Base-by-base conservation (phyloP, 2,113 vertebrate species). In the Hassar affinis region DNA sequence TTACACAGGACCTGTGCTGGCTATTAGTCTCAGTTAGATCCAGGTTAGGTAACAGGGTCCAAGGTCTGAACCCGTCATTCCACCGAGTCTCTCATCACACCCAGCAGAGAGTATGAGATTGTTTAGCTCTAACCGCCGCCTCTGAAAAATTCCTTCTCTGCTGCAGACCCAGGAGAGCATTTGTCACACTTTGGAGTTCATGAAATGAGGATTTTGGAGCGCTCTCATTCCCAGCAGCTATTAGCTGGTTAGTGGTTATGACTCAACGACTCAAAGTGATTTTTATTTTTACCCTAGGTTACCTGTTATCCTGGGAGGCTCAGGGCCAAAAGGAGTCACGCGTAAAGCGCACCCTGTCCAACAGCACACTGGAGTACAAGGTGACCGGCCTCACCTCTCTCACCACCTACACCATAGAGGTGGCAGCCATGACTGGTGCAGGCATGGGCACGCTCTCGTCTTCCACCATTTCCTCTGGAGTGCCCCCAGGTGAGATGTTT, bases 391-490 rank as follows among this genome's bases (percentile, higher is more conserved):
- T 99, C 56, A 94, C 96, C 0, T 95, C 97, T 8, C 97, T 97
- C 88, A 99, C 98, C 66, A 93, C 92, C 10, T 99, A 99, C 91
- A 95, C 92, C 0, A 94, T 99, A 7, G 96, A 97, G 22, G 96
- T 98, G 90, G 96, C 95, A 0, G 97, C 96, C 0, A 80, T 91
- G 51, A 99, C 98, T 0, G 90, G 95, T 0, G 94, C 91, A 0
- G 98, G 98, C 0, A 86, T 90, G 0, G 98, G 98, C 5, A 86
- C 89, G 80, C 86, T 91, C 81, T 96, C 96, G 0, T 94, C 96
- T 3, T 96, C 97, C 81, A 96, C 96, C 89, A 97, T 99, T 89
- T 98, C 98, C 20, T 99, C 98, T 0, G 98, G 98, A 11, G 97
- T 99, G 35, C 97, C 98, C 45, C 98, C 98, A 96, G 97, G 98